Evolutionary conservation across 2,113 vertebrate genomes (phyloP), one percentile per base, ranked within the genome.

Genomic region (Penelope pileata): DNA sequence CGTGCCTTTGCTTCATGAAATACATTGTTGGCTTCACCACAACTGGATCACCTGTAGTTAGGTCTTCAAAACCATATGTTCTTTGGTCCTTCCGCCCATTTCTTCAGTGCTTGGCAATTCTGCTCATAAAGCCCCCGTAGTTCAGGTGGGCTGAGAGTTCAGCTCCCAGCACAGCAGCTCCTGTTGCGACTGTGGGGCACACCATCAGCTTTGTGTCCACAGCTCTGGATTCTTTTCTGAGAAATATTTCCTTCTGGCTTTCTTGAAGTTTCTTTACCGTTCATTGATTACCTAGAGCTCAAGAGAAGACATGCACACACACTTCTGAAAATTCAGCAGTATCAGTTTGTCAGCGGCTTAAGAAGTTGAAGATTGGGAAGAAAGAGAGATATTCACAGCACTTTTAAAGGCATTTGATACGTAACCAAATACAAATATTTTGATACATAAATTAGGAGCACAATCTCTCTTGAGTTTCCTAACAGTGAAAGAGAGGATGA

Each of bases 11-110:
- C 67, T 29, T 66, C 62, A 18, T 6, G 40, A 83, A 76, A 75
- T 15, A 60, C 5, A 5, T 72, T 3, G 1, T 42, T 45, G 69
- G 9, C 16, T 8, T 6, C 6, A 5, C 36, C 40, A 68, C 0
- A 0, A 76, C 36, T 8, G 2, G 60, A 27, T 27, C 75, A 29
- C 60, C 40, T 66, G 58, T 23, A 83, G 43, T 47, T 73, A 83
- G 30, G 29, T 79, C 43, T 69, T 89, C 29, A 60, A 81, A 93
- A 64, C 22, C 51, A 1, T n/a, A 87, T 38, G 54, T 94, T 67
- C 36, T 72, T 43, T 58, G 66, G 76, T 70, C 23, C 80, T 84
- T 93, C 86, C 72, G n/a, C 27, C 11, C 34, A 45, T 80, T 53
- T 43, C 70, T 17, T 29, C 84, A 81, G 7, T 18, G 16, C 2